Base-by-base conservation (phyloP, 2,888 invertebrate species). In the Luffia ferchaultella region DNA sequence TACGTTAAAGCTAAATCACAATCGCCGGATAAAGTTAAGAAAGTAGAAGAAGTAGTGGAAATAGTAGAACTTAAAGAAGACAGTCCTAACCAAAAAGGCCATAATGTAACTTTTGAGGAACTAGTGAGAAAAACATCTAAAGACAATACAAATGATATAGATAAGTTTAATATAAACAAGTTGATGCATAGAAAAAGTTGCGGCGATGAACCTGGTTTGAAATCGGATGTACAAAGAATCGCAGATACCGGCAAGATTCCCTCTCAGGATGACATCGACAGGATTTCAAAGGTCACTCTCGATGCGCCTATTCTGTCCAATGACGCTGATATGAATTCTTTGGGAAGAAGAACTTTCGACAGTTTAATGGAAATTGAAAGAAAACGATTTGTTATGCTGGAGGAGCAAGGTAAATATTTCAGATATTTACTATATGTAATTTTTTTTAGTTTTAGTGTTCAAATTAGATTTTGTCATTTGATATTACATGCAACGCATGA, bases 321-420 rank as follows among this genome's bases (percentile, higher is more conserved):
- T 50, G 88, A 89, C 60, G 88, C 89, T 0, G 88, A 90, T 54
- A 87, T 86, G 62, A 82, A 82, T 48, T 89, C 90, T 2, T 73
- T 91, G 44, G 91, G 93, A 16, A 89, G 90, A 54, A 89, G 93
- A 64, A 93, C 95, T 1, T 86, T 93, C 58, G 94, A 94, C 60
- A 95, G 95, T 58, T 85, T 96, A 53, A 91, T 91, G 78, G 95
- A 96, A 77, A 93, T 96, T 54, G 96, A 96, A 72, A 88, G 93
- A 61, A 95, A 95, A 72, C 83, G 96, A 51, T 89, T 94, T 64
- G 86, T 92, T 59, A 90, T 95, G 86, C 84, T 96, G 65, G 94
- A 93, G 56, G 93, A 95, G 73, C 95, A 96, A 90, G 96, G 96
- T 94, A 76, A 56, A 57, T 59, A 18, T 12, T 43, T 19, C 5